Evolutionary conservation across 2,888 invertebrate genomes (phyloP), one percentile per base, ranked within the genome.

Genomic region (Salticus scenicus): DNA sequence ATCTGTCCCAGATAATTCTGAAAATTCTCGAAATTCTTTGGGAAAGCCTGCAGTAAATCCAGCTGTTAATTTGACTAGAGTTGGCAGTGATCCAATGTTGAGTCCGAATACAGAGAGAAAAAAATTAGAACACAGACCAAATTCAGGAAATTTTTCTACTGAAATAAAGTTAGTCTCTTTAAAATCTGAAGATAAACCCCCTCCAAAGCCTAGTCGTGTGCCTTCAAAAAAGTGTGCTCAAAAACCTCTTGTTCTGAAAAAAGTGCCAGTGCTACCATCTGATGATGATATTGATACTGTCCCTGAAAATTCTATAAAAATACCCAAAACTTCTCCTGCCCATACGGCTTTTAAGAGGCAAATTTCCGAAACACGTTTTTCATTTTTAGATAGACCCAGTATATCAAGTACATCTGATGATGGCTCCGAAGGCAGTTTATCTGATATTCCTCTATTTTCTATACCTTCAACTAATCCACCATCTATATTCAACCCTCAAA

Each of bases 91-190:
- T 88, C 92, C 93, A 0, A 92, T 92, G 7, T 90, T 93, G 47
- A 93, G 92, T 80, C 93, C 93, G 1, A 92, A 92, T 89, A 92
- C 94, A 20, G 94, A 94, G 79, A 93, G 93, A 14, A 93, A 93
- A 88, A 93, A 93, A 30, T 93, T 94, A 27, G 88, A 87, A 30
- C 69, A 64, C 14, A 75, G 83, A 20, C 87, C 87, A 8, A 83
- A 84, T 75, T 84, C 87, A 14, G 87, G 87, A n/a, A 24, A 75
- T n/a, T 79, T 78, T 28, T 88, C 89, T 75, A 88, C 76, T 37
- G 37, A 66, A 17, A 24, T 76, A 0, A 20, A 63, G 17, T 24
- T 57, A 47, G 30, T 47, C 8, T 64, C 66, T 14, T 5, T 74
- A 27, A 51, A 31, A 30, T 2, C 90, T 17, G 88, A 88, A 71